A percentile compares a stretch with the other conserved stretches of the same genome.
phyloP scores from a whole-genome alignment of 2,888 invertebrate species.

The Drosophila helvetica region DNA sequence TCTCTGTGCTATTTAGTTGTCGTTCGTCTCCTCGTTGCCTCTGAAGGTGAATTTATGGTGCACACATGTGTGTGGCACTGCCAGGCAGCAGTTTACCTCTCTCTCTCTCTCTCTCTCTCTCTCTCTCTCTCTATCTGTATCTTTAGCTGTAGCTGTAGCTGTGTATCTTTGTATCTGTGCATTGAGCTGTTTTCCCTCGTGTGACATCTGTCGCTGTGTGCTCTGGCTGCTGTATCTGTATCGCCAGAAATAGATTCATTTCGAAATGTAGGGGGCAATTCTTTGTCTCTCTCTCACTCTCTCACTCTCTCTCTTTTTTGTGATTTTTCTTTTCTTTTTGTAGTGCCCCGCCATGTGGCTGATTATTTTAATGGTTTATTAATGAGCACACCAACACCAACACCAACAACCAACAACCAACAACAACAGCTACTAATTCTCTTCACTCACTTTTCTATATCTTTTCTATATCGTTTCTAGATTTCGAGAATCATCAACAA shows the following conservation, averaged over 20 bases:
- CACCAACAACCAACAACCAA: slow-evolving; percentile 12
- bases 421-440: neutral
- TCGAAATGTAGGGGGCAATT: slow-evolving; percentile 75
- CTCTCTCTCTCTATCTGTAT: slow-evolving; percentile 6
- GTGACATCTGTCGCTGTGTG: slow-evolving; percentile 68
- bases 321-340: slow-evolving; percentile 7
- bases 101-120: slow-evolving; percentile 28
- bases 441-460: slow-evolving; percentile 6
- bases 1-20: slow-evolving; percentile 67
- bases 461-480: slow-evolving; percentile 26
- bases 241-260: slow-evolving; percentile 71
- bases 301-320: neutral
- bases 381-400: slow-evolving; percentile 29
- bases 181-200: slow-evolving; percentile 39
- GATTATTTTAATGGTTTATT: slow-evolving; percentile 48
- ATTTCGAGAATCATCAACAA: slow-evolving; percentile 15
- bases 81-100: slow-evolving; percentile 8
- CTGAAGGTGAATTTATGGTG: slow-evolving; percentile 79
- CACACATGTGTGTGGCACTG: slow-evolving; percentile 67
- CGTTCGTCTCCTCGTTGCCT: slow-evolving; percentile 35
- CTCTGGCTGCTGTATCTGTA: slow-evolving; percentile 31
- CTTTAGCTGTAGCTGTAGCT: neutral
- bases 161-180: slow-evolving; percentile 7
- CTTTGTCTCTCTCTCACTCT: slow-evolving; percentile 21
- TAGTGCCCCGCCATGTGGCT: slow-evolving; percentile 31